phyloP scores from a whole-genome alignment of 2,888 invertebrate genomes.

The Hydrotaea diabolus region DNA sequence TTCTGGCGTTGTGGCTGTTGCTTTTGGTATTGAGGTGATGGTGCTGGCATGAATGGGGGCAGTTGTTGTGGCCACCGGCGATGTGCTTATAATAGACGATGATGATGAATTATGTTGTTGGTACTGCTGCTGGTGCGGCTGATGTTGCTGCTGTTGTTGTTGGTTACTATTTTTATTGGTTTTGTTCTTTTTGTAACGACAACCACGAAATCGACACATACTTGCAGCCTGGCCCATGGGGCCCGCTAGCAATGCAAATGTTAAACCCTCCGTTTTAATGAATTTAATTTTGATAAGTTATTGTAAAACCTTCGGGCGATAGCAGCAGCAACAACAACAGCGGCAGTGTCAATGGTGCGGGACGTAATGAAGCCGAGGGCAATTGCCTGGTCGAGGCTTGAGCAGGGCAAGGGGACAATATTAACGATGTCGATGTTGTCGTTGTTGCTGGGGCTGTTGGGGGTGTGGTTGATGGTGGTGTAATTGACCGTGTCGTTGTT shows the following conservation, averaged over 20 bases:
- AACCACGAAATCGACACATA: constrained; percentile 90
- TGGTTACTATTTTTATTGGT: constrained; percentile 71
- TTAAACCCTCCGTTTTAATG: constrained; percentile 81
- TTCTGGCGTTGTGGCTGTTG: constrained; percentile 54
- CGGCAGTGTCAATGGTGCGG: background rate
- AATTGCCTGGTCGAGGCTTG: background rate
- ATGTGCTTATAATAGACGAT: constrained; percentile 48
- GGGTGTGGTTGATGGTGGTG: no score
- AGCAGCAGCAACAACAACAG: background rate
- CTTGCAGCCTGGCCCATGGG: constrained; percentile 90
- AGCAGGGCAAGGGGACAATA: background rate
- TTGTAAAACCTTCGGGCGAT: constrained; percentile 65
- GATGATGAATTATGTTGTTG: constrained; percentile 31
- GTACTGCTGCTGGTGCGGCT: constrained; percentile 30
- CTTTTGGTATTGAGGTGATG: constrained; percentile 61
- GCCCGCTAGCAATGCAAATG: constrained; percentile 81
- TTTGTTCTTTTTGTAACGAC: constrained; percentile 89
- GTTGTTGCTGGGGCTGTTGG: background rate
- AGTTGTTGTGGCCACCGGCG: constrained; percentile 70
- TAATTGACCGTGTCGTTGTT: no score
- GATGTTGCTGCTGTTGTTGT: constrained; percentile 49
- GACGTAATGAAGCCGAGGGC: background rate
- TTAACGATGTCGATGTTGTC: background rate
- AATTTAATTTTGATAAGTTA: constrained; percentile 76
- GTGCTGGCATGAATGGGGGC: constrained; percentile 64